Percentiles rank a stretch among this genome's conserved stretches.
Conservation (phyloP, 2,113 vertebrate genomes). For the Scolopax mira region DNA sequence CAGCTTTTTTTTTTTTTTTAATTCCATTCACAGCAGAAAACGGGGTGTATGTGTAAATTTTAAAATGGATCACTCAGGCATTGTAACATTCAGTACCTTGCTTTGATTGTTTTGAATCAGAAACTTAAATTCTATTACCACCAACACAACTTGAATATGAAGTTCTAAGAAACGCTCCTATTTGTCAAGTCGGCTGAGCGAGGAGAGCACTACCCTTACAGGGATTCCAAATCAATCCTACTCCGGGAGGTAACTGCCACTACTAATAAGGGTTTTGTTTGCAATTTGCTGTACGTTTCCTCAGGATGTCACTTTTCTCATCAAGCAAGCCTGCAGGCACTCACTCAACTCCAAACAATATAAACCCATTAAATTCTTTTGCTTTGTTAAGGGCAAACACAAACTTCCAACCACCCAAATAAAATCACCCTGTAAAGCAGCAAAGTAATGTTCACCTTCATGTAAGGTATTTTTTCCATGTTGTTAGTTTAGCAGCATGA, state of each 20-base stretch:
- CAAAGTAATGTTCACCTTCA: neutral
- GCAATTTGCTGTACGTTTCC: constrained; percentile 64
- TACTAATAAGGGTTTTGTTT: constrained; percentile 65
- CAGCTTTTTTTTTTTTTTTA: neutral
- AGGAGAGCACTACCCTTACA: constrained; percentile 42
- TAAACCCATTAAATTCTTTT: constrained; percentile 55
- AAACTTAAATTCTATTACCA: constrained; percentile 54
- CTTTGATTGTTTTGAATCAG: constrained; percentile 49
- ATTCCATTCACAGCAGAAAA: neutral
- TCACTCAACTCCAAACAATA: constrained; percentile 54
- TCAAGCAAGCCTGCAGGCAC: constrained; percentile 64
- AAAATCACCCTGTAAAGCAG: neutral
- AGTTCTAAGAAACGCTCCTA: constrained; percentile 23
- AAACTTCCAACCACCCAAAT: constrained; percentile 5
- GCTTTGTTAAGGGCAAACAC: constrained; percentile 38
- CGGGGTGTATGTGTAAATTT: neutral
- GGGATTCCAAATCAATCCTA: constrained; percentile 62
- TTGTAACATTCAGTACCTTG: neutral
- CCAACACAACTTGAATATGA: constrained; percentile 15
- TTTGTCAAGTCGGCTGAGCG: constrained; percentile 38
- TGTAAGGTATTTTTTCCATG: neutral
- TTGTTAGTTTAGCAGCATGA: neutral
- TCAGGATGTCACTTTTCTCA: constrained; percentile 67
- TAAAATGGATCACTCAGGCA: neutral
- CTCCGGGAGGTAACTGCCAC: constrained; percentile 66